These are phyloP conservation scores for Crotalus helleri DNA, from an alignment of 2,113 vertebrate species.

Conservation along the genomic window DNA sequence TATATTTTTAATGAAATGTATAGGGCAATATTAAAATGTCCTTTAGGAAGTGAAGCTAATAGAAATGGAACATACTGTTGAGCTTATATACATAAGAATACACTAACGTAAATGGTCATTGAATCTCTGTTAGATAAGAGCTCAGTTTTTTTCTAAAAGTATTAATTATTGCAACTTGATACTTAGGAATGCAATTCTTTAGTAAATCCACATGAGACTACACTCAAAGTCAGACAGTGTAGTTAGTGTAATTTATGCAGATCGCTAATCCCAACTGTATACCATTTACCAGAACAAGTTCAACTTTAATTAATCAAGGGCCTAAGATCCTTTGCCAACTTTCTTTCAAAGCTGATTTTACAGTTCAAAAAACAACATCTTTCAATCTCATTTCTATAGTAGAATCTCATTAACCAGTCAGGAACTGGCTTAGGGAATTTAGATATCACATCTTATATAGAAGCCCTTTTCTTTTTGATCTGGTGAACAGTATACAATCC, in stretches of 20 bases:
- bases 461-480: neutral
- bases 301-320: slow-evolving; percentile 63
- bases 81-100: neutral
- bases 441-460: neutral
- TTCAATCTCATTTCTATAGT: slow-evolving; percentile 46
- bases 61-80: neutral
- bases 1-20: neutral
- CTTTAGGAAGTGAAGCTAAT: neutral
- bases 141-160: neutral
- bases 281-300: slow-evolving; percentile 66
- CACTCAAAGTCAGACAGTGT: slow-evolving; percentile 54
- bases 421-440: neutral
- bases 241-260: slow-evolving; percentile 59
- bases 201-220: slow-evolving; percentile 20
- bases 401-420: slow-evolving; percentile 50
- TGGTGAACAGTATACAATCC: neutral
- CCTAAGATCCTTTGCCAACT: slow-evolving; percentile 61
- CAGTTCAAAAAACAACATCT: slow-evolving; percentile 57
- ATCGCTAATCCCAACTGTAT: slow-evolving; percentile 62
- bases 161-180: slow-evolving; percentile 26
- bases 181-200: slow-evolving; percentile 9
- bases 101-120: neutral
- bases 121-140: neutral
- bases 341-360: slow-evolving; percentile 61
- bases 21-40: neutral